Percentiles rank a stretch among this genome's conserved stretches.
Conservation (phyloP, 2,797 vertebrate genomes). For the Delichon dasypus region DNA sequence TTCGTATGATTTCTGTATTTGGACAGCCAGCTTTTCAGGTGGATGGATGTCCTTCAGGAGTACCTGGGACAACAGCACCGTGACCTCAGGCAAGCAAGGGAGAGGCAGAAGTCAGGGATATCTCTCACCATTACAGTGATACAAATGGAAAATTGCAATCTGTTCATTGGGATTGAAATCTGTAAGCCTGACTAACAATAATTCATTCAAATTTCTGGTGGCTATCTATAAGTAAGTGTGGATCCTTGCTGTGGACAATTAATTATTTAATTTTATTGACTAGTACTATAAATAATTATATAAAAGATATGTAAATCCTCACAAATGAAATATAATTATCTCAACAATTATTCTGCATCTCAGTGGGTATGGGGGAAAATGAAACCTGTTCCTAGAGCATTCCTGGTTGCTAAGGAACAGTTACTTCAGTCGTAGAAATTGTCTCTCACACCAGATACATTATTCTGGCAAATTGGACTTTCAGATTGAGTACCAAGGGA, state of each 20-base stretch:
- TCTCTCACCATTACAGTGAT: background rate
- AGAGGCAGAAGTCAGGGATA: background rate
- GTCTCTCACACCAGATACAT: slow-evolving; percentile 55
- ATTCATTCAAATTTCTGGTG: background rate
- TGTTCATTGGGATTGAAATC: background rate
- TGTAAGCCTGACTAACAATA: background rate
- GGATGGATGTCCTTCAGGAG: background rate
- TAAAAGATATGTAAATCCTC: background rate
- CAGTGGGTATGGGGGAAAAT: background rate
- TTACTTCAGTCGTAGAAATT: slow-evolving; percentile 45
- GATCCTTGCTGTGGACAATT: background rate
- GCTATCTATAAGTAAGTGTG: background rate
- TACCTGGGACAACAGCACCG: rapidly evolving
- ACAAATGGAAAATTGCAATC: background rate
- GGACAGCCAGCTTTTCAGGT: background rate
- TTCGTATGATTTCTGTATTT: background rate
- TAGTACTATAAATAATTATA: background rate
- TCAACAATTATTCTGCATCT: slow-evolving; percentile 21
- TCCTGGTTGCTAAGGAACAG: slow-evolving; percentile 54
- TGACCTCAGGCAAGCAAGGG: background rate
- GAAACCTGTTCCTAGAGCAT: slow-evolving; percentile 33
- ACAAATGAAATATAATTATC: slow-evolving; percentile 35
- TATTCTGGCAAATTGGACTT: slow-evolving; percentile 66
- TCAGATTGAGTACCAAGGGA: slow-evolving; percentile 60
- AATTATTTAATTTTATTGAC: background rate